phyloP scores from a whole-genome alignment of 2,888 invertebrate genomes.

The Herminia tarsipennalis region DNA sequence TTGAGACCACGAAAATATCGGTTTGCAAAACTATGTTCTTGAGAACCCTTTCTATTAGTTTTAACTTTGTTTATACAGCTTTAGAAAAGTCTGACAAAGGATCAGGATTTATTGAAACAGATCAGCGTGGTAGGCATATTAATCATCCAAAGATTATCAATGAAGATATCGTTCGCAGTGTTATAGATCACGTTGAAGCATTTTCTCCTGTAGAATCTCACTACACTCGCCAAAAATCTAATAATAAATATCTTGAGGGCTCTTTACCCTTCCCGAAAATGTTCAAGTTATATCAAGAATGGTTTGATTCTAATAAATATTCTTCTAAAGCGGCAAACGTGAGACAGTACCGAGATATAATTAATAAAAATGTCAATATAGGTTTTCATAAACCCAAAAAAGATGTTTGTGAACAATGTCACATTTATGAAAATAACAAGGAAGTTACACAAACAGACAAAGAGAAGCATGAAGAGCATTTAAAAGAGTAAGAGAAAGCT shows the following conservation, averaged over 20 bases:
- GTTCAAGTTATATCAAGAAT: conserved; percentile 5
- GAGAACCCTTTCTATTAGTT: conserved; percentile 13
- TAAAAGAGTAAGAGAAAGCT: conserved; percentile 4
- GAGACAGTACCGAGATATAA: conserved; percentile 14
- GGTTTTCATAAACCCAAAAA: conserved; percentile 13
- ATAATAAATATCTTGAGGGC: conserved; percentile 9
- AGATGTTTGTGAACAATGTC: conserved; percentile 18
- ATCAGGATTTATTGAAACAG: neutral
- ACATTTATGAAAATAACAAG: conserved; percentile 1
- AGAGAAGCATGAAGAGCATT: conserved; percentile 5
- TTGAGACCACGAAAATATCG: conserved; percentile 7
- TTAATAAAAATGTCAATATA: conserved; percentile 14
- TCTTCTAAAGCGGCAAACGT: conserved; percentile 3
- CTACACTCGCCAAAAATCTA: conserved; percentile 2
- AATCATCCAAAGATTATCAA: conserved; percentile 1
- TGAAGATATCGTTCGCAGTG: conserved; percentile 1
- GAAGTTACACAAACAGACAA: neutral
- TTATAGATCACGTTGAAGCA: conserved; percentile 4
- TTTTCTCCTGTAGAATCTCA: conserved; percentile 8
- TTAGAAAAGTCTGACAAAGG: neutral
- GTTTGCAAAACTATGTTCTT: conserved; percentile 16
- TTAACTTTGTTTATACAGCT: conserved; percentile 10
- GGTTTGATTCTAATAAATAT: conserved; percentile 2
- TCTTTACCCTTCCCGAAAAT: conserved; percentile 5
- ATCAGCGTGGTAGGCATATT: conserved; percentile 1